Evolutionary conservation across 2,113 vertebrate genomes (phyloP).

Genomic region (Sclerurus mexicanus): DNA sequence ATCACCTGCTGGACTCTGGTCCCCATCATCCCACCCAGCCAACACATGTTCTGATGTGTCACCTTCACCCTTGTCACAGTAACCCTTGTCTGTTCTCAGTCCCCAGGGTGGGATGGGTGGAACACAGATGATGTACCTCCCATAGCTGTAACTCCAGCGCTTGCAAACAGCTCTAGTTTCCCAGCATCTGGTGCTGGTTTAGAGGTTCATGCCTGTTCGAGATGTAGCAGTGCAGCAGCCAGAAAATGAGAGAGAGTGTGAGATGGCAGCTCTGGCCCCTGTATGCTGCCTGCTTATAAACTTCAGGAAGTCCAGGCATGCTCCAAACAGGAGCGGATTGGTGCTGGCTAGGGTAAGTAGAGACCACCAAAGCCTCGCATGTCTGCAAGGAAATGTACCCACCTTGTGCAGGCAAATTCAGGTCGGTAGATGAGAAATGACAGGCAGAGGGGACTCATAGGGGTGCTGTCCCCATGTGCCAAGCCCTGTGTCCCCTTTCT

Average conservation of each 20-base stretch:
- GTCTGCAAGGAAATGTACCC: background rate
- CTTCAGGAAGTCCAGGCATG: background rate
- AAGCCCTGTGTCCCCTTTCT: background rate
- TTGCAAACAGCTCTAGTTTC: background rate
- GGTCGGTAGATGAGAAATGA: background rate
- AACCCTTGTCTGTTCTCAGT: background rate
- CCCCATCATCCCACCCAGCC: background rate
- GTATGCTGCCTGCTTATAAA: background rate
- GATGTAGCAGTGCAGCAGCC: background rate
- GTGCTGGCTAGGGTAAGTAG: background rate
- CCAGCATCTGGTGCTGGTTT: background rate
- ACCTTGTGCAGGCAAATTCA: background rate
- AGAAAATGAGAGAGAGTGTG: background rate
- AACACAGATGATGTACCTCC: background rate
- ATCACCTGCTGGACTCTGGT: background rate
- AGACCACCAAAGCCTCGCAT: background rate
- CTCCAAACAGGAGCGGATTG: background rate
- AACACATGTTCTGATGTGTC: background rate
- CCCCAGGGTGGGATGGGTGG: background rate
- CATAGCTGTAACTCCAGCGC: background rate
- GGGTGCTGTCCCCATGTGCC: background rate
- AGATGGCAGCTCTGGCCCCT: background rate
- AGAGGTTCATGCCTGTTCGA: background rate
- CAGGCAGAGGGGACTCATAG: background rate
- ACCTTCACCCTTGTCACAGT: background rate